These are phyloP conservation scores for Drosophila neocordata DNA, from an alignment of 1,140 invertebrate genomes.

Conservation along the genomic window DNA sequence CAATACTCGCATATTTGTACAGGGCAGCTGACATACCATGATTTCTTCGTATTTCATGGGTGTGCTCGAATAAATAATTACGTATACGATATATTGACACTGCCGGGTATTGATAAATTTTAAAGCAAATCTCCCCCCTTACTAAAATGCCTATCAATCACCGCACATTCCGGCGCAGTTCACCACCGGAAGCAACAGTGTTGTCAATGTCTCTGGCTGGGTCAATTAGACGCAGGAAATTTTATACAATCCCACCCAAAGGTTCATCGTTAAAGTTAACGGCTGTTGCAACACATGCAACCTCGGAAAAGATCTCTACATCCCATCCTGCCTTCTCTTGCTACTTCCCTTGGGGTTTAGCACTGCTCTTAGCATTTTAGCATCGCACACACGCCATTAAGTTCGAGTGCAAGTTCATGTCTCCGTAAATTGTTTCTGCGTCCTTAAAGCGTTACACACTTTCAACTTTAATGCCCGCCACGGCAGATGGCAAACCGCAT, in stretches of 20 bases:
- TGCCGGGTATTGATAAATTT: constrained; percentile 12
- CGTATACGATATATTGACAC: constrained; percentile 34
- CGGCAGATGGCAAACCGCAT: constrained; percentile 1
- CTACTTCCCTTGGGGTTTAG: neutral
- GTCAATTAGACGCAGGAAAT: constrained; percentile 32
- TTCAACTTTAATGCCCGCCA: constrained; percentile 7
- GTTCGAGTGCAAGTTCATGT: constrained; percentile 27
- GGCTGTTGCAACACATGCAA: constrained; percentile 14
- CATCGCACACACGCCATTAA: constrained; percentile 13
- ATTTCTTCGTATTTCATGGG: constrained; percentile 17
- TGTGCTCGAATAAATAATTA: constrained; percentile 33
- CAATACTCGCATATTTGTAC: constrained; percentile 60
- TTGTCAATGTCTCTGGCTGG: constrained; percentile 31
- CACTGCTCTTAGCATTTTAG: constrained; percentile 6
- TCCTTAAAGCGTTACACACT: constrained; percentile 16
- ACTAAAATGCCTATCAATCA: constrained; percentile 58
- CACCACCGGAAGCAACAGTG: constrained; percentile 43
- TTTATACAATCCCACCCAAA: constrained; percentile 18
- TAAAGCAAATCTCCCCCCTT: constrained; percentile 22
- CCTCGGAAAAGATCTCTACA: constrained; percentile 4
- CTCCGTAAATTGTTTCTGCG: constrained; percentile 17
- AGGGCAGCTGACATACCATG: constrained; percentile 26
- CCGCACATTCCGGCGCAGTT: neutral
- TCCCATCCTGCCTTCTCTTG: no score
- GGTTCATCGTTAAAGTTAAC: constrained; percentile 27